phyloP scores from a whole-genome alignment of 2,888 invertebrate species.

The Chrysolina oricalcia region DNA sequence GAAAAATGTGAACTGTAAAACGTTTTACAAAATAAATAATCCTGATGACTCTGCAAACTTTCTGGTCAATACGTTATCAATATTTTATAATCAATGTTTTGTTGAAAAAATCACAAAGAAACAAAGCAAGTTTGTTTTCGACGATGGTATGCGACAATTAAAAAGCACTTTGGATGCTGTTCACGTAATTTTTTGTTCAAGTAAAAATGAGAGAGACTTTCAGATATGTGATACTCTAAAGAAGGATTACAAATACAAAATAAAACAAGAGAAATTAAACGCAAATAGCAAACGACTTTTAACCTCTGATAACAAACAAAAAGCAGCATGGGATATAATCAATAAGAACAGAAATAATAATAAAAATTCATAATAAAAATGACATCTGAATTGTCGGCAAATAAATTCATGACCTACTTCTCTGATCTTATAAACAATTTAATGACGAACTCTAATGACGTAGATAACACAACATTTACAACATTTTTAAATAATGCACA shows the following conservation, averaged over 20 bases:
- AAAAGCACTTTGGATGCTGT: slow-evolving; percentile 15
- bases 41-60: slow-evolving; percentile 29
- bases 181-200: slow-evolving; percentile 5
- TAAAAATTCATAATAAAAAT: slow-evolving; percentile 5
- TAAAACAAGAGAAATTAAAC: too few relatives aligned
- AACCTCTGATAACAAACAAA: too few relatives aligned
- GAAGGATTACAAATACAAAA: slow-evolving; percentile 14
- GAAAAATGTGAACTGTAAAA: slow-evolving; percentile 17
- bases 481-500: not conserved
- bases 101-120: slow-evolving; percentile 9
- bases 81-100: slow-evolving; percentile 21
- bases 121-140: too few relatives aligned
- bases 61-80: slow-evolving; percentile 18
- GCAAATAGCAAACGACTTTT: too few relatives aligned
- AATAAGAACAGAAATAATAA: slow-evolving; percentile 7
- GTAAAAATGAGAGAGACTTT: slow-evolving; percentile 4
- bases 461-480: not conserved
- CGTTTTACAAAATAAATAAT: slow-evolving; percentile 22
- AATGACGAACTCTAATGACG: not conserved
- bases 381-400: slow-evolving; percentile 13
- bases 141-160: too few relatives aligned
- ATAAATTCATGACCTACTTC: not conserved
- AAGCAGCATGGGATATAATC: too few relatives aligned
- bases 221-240: slow-evolving; percentile 13
- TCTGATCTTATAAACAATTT: not conserved